These are phyloP conservation scores for Cyanocitta stelleri DNA, from an alignment of 2,113 vertebrate genomes.

Conservation along the genomic window DNA sequence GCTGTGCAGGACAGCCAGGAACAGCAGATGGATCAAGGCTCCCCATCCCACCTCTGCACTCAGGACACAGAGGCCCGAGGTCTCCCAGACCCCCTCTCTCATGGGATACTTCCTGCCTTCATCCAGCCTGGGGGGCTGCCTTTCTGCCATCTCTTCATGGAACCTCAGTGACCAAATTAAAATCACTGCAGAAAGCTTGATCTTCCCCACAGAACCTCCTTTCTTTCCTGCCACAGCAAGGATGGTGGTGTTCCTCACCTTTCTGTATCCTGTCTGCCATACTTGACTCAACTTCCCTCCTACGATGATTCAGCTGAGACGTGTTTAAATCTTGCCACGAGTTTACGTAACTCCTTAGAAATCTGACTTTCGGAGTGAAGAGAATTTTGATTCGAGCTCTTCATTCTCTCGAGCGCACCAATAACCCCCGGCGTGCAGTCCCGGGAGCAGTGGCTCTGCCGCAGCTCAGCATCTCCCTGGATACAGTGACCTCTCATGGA, in stretches of 20 bases:
- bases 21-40: neutral
- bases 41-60: fast-evolving
- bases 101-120: fast-evolving
- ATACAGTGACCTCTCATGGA: neutral
- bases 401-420: neutral
- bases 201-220: neutral
- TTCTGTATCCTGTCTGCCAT: neutral
- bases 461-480: neutral
- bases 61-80: neutral
- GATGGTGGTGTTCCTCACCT: neutral
- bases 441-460: fast-evolving
- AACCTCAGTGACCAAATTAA: neutral
- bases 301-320: neutral
- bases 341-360: neutral
- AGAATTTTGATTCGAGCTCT: neutral
- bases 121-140: neutral
- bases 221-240: neutral
- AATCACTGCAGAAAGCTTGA: neutral
- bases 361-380: neutral
- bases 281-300: neutral
- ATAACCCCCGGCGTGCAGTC: neutral
- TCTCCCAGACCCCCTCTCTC: neutral
- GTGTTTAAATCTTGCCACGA: neutral
- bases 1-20: neutral
- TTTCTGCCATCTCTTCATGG: neutral